A percentile compares a stretch with the other conserved stretches of the same genome.
Evolutionary conservation across 2,888 invertebrate genomes (phyloP).

Genomic region (Chrysina gloriosa): DNA sequence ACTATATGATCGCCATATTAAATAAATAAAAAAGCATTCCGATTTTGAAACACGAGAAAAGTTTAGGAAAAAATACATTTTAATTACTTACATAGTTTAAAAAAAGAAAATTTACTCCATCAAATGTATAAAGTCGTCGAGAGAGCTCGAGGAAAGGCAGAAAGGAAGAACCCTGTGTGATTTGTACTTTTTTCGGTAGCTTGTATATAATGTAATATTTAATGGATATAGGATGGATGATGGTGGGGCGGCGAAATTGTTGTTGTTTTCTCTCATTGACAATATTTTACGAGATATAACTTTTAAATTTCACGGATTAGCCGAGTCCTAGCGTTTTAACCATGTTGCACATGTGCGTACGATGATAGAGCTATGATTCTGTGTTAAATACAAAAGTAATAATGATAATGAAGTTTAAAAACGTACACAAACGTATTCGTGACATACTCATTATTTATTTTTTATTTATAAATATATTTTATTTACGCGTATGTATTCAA

Average conservation of each 20-base stretch:
- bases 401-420: neutral
- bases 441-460: constrained; percentile 39
- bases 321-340: constrained; percentile 18
- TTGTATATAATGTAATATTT: constrained; percentile 37
- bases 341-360: constrained; percentile 10
- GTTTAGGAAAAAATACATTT: no score
- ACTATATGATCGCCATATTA: neutral
- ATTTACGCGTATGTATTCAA: constrained; percentile 22
- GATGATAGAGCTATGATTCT: neutral
- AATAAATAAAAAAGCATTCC: constrained; percentile 38
- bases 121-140: neutral
- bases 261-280: constrained; percentile 28
- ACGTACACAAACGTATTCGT: neutral
- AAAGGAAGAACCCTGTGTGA: neutral
- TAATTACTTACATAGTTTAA: no score
- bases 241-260: neutral
- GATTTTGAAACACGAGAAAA: neutral
- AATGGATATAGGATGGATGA: neutral
- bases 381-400: neutral
- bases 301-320: constrained; percentile 7
- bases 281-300: constrained; percentile 27
- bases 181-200: constrained; percentile 12
- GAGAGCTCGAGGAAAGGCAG: neutral
- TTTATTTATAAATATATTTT: constrained; percentile 36
- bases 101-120: no score